phyloP scores from a whole-genome alignment of 2,113 vertebrate genomes.

The Mohoua ochrocephala region DNA sequence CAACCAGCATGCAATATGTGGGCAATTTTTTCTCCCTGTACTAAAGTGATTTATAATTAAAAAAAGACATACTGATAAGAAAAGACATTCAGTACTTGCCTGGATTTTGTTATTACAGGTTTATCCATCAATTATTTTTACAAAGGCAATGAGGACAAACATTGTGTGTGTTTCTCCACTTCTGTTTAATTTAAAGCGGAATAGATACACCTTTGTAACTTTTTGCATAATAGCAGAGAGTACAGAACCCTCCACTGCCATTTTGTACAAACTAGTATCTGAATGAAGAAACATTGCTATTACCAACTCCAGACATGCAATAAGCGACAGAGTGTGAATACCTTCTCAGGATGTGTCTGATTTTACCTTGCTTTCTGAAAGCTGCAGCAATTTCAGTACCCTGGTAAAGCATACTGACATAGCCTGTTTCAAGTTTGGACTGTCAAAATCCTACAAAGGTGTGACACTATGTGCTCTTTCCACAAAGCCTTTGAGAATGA shows the following conservation, averaged over 20 bases:
- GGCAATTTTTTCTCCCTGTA: not conserved
- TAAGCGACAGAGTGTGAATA: accelerated
- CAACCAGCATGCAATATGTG: not conserved
- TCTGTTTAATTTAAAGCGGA: not conserved
- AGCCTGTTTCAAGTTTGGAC: not conserved
- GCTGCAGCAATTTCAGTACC: not conserved
- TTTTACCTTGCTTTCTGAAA: not conserved
- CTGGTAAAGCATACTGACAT: not conserved
- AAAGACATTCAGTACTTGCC: not conserved
- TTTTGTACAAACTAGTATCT: not conserved
- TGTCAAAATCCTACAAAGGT: not conserved
- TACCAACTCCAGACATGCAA: not conserved
- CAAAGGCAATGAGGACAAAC: not conserved
- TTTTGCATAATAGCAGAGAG: not conserved
- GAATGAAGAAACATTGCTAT: not conserved
- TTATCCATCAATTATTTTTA: not conserved
- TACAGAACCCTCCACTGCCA: not conserved
- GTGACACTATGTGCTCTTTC: not conserved
- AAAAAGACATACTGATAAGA: not conserved
- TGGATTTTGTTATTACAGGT: not conserved
- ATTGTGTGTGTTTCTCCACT: not conserved
- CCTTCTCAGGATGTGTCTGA: not conserved
- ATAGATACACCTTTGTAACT: not conserved
- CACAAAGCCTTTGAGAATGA: not conserved
- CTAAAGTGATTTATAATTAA: not conserved